Percentiles rank a stretch among this genome's conserved stretches.
phyloP scores from a whole-genome alignment of 2,888 invertebrate genomes.

The Nomada hirtipes region DNA sequence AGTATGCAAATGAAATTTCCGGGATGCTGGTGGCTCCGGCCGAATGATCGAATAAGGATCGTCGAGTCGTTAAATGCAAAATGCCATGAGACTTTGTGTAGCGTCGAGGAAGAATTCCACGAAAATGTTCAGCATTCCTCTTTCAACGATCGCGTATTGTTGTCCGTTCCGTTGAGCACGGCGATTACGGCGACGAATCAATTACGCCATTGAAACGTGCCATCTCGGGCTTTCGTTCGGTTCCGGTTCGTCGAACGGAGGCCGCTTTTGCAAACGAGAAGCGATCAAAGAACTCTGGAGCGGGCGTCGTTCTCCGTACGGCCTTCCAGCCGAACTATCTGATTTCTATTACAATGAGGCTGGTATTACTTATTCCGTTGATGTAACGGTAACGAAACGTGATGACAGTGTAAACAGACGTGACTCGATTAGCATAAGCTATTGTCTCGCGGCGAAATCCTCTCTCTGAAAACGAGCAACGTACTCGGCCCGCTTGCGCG shows the following conservation, averaged over 20 bases:
- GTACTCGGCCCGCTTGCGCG: neutral
- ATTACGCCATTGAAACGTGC: slow-evolving; percentile 2
- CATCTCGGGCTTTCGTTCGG: neutral
- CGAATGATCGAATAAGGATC: neutral
- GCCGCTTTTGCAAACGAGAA: slow-evolving; percentile 22
- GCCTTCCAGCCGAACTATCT: slow-evolving; percentile 67
- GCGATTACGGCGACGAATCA: slow-evolving; percentile 23
- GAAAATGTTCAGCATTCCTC: neutral
- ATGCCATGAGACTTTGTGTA: too few relatives aligned
- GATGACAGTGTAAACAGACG: slow-evolving; percentile 73
- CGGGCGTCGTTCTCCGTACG: slow-evolving; percentile 47
- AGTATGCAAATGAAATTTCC: slow-evolving; percentile 8
- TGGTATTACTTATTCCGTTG: slow-evolving; percentile 68
- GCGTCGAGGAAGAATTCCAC: neutral
- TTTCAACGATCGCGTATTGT: too few relatives aligned
- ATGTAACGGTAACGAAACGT: slow-evolving; percentile 72
- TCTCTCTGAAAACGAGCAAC: slow-evolving; percentile 6
- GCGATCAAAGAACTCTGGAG: slow-evolving; percentile 29
- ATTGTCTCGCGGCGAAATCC: slow-evolving; percentile 66
- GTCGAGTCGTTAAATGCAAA: neutral
- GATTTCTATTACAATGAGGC: slow-evolving; percentile 65
- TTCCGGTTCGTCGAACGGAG: neutral
- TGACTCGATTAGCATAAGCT: slow-evolving; percentile 72
- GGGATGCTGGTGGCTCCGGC: neutral
- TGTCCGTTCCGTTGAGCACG: neutral